Percentiles rank a stretch among this genome's conserved stretches.
Evolutionary conservation across 2,113 vertebrate genomes (phyloP).

Genomic region (Corythornis madagascariensis): DNA sequence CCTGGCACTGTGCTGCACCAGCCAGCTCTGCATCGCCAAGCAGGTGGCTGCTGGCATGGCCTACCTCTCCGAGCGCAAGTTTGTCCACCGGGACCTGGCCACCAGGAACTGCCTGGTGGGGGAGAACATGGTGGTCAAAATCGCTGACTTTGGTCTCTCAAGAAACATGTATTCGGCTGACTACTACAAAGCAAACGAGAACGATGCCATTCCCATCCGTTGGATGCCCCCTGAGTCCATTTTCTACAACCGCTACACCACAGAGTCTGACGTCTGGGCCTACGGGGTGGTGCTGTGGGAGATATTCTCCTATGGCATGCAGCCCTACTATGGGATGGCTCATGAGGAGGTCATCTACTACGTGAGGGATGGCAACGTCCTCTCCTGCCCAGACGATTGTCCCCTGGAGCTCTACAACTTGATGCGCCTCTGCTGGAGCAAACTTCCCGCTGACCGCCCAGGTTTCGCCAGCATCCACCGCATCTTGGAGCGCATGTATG

Average conservation of each 20-base stretch:
- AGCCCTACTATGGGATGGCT: slow-evolving; percentile 98
- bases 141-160: slow-evolving; percentile 95
- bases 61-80: slow-evolving; percentile 95
- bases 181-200: slow-evolving; percentile 98
- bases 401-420: slow-evolving; percentile 94
- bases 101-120: slow-evolving; percentile 96
- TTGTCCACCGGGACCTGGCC: slow-evolving; percentile 95
- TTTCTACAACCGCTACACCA: slow-evolving; percentile 98
- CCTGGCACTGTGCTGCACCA: slow-evolving; percentile 77
- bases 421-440: slow-evolving; percentile 98
- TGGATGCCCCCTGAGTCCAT: slow-evolving; percentile 99
- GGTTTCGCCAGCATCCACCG: slow-evolving; percentile 91
- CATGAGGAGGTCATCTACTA: slow-evolving; percentile 99
- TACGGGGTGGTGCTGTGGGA: slow-evolving; percentile 97
- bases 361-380: slow-evolving; percentile 91
- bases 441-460: slow-evolving; percentile 86
- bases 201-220: slow-evolving; percentile 95
- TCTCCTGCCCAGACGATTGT: slow-evolving; percentile 91
- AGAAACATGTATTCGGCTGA: slow-evolving; percentile 97
- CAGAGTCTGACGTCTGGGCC: slow-evolving; percentile 96
- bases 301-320: slow-evolving; percentile 96
- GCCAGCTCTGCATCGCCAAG: slow-evolving; percentile 91
- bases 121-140: slow-evolving; percentile 94
- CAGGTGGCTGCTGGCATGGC: slow-evolving; percentile 96
- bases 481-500: slow-evolving; percentile 94